A percentile compares a stretch with the other conserved stretches of the same genome.
These are phyloP conservation scores for Mallotus villosus DNA, from an alignment of 2,797 vertebrate species.

Conservation along the genomic window DNA sequence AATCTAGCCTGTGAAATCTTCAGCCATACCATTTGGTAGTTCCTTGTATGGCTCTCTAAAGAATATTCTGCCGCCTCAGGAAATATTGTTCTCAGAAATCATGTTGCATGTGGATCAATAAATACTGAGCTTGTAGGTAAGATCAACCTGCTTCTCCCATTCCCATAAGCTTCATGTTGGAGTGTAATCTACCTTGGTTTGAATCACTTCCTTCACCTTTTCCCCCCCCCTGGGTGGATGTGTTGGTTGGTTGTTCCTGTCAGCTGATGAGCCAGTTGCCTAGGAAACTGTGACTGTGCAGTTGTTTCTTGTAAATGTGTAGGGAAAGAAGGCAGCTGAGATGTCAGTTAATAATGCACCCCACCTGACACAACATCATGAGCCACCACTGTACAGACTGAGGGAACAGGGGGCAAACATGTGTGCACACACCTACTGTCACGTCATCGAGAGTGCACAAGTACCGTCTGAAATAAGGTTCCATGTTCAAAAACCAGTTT, in stretches of 20 bases:
- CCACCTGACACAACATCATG: background rate
- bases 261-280: slow-evolving; percentile 38
- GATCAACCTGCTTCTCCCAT: too few species aligned
- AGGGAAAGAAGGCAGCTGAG: background rate
- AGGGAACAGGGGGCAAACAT: too few species aligned
- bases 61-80: too few species aligned
- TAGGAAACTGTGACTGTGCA: slow-evolving; percentile 33
- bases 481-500: too few species aligned
- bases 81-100: too few species aligned
- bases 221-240: slow-evolving; percentile 18
- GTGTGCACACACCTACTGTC: too few species aligned
- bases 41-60: background rate
- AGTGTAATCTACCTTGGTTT: background rate
- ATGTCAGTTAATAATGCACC: slow-evolving; percentile 4
- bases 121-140: background rate
- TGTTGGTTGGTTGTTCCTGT: slow-evolving; percentile 4
- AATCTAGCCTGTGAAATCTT: too few species aligned
- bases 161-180: background rate
- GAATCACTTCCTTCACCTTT: background rate
- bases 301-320: slow-evolving; percentile 17
- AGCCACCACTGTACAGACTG: too few species aligned
- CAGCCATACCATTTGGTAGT: too few species aligned
- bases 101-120: background rate
- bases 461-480: too few species aligned
- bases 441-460: too few species aligned